Conservation (phyloP, 2,888 invertebrate species). For the Temnothorax ravouxi region DNA sequence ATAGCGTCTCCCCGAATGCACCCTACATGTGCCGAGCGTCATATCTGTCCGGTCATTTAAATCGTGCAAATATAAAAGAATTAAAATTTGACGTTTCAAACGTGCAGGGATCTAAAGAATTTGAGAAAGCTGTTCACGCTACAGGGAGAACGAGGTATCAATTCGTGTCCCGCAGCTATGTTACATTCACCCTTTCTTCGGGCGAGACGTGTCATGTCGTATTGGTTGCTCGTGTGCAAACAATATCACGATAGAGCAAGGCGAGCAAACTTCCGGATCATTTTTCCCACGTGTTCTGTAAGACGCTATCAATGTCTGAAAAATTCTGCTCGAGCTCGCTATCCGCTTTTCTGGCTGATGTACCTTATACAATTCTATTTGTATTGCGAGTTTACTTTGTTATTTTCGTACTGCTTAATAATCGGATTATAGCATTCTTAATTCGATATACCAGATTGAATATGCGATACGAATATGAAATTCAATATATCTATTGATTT, state of each 20-base stretch:
- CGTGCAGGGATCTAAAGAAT: background rate
- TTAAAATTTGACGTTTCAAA: slow-evolving; percentile 4
- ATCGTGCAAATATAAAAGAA: slow-evolving; percentile 6
- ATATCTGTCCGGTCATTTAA: slow-evolving; percentile 6
- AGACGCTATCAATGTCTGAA: slow-evolving; percentile 16
- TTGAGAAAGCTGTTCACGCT: background rate
- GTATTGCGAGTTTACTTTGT: background rate
- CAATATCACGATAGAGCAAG: slow-evolving; percentile 33
- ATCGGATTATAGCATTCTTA: slow-evolving; percentile 6
- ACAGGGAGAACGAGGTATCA: background rate
- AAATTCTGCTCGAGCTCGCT: slow-evolving; percentile 11
- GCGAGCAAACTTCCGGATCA: slow-evolving; percentile 50
- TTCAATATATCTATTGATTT: background rate
- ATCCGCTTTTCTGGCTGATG: slow-evolving; percentile 6
- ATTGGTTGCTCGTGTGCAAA: slow-evolving; percentile 43
- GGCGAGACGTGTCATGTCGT: slow-evolving; percentile 32
- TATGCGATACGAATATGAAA: background rate
- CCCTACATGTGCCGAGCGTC: background rate
- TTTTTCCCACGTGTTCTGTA: slow-evolving; percentile 22
- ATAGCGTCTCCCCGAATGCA: too few relatives aligned
- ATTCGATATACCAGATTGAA: slow-evolving; percentile 3
- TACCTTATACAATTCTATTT: background rate
- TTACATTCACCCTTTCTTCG: slow-evolving; percentile 33
- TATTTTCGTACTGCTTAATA: background rate
- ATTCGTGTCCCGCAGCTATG: slow-evolving; percentile 32